Conservation (phyloP, 2,797 vertebrate species). For the Carapus acus region DNA sequence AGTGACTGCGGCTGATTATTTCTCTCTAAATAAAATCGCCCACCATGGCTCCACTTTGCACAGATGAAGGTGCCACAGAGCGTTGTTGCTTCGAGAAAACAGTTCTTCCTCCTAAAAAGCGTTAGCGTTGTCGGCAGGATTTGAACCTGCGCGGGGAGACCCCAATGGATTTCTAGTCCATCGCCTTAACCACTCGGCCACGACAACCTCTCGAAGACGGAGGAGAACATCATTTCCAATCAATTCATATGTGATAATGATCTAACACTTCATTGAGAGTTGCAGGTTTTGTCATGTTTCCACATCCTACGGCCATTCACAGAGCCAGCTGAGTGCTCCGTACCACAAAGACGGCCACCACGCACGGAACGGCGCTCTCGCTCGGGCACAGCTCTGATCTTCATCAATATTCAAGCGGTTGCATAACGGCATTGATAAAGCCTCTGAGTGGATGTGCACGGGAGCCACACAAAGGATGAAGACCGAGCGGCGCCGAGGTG, state of each 20-base stretch:
- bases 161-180: conserved; percentile 76
- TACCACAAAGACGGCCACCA: conserved; percentile 14
- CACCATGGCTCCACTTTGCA: too few species aligned
- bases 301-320: not conserved
- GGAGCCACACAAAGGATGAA: conserved; percentile 34
- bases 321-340: not conserved
- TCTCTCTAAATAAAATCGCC: too few species aligned
- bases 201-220: too few species aligned
- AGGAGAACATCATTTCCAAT: too few species aligned
- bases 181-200: conserved; percentile 74
- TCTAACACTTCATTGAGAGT: too few species aligned
- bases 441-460: conserved; percentile 39
- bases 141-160: conserved; percentile 71
- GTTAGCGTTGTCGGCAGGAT: conserved; percentile 70
- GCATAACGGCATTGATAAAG: conserved; percentile 56
- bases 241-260: too few species aligned
- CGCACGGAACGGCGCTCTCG: conserved; percentile 23
- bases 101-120: too few species aligned
- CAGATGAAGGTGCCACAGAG: too few species aligned
- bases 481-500: conserved; percentile 34
- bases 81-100: too few species aligned
- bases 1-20: too few species aligned
- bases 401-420: conserved; percentile 64
- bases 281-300: not conserved
- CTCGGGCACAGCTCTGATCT: conserved; percentile 40